phyloP scores from a whole-genome alignment of 2,113 vertebrate species.

The Pygoscelis adeliae region DNA sequence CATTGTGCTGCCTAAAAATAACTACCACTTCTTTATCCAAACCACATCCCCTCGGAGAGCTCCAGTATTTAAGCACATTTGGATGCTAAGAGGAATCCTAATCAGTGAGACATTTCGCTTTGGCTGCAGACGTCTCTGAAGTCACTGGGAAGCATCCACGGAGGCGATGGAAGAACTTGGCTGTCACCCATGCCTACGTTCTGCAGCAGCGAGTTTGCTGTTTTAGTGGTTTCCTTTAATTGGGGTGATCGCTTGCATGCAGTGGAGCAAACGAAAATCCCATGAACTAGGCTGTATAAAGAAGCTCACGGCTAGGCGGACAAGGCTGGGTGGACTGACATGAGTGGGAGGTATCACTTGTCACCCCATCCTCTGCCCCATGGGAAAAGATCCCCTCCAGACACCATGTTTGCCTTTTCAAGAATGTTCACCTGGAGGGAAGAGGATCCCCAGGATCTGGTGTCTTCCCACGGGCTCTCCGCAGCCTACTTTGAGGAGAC shows the following conservation, averaged over 20 bases:
- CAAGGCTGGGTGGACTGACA: background rate
- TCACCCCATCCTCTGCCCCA: background rate
- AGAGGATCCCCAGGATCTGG: background rate
- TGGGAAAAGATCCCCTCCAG: background rate
- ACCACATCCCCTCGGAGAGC: conserved; percentile 42
- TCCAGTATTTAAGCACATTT: conserved; percentile 7
- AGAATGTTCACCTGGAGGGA: background rate
- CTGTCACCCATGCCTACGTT: background rate
- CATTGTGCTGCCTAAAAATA: conserved; percentile 66
- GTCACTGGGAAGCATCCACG: background rate
- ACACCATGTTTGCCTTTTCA: background rate
- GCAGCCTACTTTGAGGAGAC: background rate
- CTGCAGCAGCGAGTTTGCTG: background rate
- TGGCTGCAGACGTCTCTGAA: background rate
- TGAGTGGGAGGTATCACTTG: background rate
- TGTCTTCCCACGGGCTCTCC: background rate
- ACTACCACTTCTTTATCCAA: conserved; percentile 23
- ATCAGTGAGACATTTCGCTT: conserved; percentile 9
- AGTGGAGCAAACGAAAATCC: background rate
- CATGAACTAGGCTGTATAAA: background rate
- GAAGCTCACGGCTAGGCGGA: fast-evolving
- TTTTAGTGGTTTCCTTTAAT: background rate
- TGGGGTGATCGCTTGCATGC: background rate
- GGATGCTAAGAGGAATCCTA: conserved; percentile 31
- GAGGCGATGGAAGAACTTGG: background rate